A percentile compares a stretch with the other conserved stretches of the same genome.
Evolutionary conservation across 1,140 invertebrate species (phyloP).

Genomic region (Metaphire vulgaris): DNA sequence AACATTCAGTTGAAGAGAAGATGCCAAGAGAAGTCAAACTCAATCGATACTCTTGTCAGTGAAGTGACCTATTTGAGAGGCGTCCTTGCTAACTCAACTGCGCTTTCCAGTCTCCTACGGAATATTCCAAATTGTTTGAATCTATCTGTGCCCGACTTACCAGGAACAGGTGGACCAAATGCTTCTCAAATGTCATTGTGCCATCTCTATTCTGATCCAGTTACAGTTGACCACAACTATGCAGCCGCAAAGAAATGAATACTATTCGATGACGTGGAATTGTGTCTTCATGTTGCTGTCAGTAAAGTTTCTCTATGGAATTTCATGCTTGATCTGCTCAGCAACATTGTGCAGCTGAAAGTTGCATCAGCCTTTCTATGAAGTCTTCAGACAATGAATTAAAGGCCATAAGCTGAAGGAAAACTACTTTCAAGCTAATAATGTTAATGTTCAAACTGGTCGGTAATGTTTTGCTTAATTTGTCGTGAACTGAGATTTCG

Average conservation of each 20-base stretch:
- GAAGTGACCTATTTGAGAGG: neutral
- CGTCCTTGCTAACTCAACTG: neutral
- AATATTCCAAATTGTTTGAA: neutral
- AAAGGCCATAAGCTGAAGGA: no score
- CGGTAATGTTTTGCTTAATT: neutral
- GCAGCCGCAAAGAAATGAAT: neutral
- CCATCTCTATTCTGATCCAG: neutral
- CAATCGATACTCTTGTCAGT: neutral
- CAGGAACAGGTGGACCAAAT: neutral
- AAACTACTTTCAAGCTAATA: neutral
- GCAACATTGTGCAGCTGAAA: neutral
- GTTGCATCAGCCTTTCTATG: neutral
- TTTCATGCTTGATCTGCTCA: neutral
- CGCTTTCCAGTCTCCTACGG: neutral
- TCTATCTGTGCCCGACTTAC: neutral
- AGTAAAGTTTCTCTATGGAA: neutral
- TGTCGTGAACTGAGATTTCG: neutral
- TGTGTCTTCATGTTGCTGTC: neutral
- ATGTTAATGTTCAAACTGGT: neutral
- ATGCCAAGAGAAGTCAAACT: neutral
- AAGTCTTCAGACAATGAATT: neutral
- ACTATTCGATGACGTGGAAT: neutral
- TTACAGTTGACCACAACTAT: neutral
- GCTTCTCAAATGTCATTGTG: neutral
- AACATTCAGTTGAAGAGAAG: neutral